These are phyloP conservation scores for Leiothrix lutea DNA, from an alignment of 2,113 vertebrate species.

Conservation along the genomic window DNA sequence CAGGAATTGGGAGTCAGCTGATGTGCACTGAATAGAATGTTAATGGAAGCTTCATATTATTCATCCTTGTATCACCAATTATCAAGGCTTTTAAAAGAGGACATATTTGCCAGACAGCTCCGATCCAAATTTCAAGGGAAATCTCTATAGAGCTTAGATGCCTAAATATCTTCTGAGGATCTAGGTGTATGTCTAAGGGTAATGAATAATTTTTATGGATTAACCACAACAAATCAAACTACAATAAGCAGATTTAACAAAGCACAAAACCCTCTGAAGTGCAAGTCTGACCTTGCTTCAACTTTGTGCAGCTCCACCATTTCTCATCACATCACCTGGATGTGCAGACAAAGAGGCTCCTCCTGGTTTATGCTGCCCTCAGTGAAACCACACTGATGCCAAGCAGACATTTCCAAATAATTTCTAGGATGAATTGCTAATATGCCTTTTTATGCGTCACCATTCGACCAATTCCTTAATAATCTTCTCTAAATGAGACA, in stretches of 20 bases:
- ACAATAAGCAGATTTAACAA: constrained; percentile 8
- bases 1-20: constrained; percentile 17
- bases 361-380: constrained; percentile 5
- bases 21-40: constrained; percentile 30
- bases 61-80: constrained; percentile 51
- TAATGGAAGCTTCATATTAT: constrained; percentile 49
- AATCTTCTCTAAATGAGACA: constrained; percentile 16
- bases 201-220: constrained; percentile 19
- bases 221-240: constrained; percentile 7
- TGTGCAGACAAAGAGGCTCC: constrained; percentile 17
- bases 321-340: not conserved
- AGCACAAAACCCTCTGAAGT: not conserved
- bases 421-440: constrained; percentile 27
- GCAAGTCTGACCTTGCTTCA: constrained; percentile 24
- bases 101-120: constrained; percentile 15
- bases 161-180: not conserved
- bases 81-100: constrained; percentile 44
- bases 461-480: not conserved
- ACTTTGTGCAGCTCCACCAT: not conserved
- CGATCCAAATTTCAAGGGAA: constrained; percentile 8
- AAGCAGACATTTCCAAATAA: not conserved
- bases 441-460: not conserved
- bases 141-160: not conserved
- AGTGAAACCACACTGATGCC: not conserved
- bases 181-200: not conserved